Conservation (phyloP, 1,140 invertebrate genomes). For the Tenebrio molitor region DNA sequence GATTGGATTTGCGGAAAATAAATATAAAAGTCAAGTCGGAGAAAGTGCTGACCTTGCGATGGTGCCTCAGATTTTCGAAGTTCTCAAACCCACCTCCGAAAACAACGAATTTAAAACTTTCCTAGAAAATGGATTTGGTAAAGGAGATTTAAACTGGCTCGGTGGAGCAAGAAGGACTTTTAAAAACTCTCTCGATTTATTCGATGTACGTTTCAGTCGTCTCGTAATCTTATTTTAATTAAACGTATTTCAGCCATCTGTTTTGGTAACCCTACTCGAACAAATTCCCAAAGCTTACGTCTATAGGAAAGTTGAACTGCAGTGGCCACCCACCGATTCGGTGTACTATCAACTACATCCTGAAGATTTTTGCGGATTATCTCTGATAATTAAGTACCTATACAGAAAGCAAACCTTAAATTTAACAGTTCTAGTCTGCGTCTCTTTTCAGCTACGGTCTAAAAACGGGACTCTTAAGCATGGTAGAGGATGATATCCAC, state of each 20-base stretch:
- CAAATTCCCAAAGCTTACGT: conserved; percentile 39
- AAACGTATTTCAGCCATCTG: conserved; percentile 18
- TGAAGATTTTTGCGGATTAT: conserved; percentile 43
- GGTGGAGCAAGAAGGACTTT: not conserved
- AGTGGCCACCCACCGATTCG: conserved; percentile 41
- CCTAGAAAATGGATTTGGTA: not conserved
- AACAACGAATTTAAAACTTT: not conserved
- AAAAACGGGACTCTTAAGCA: conserved; percentile 38
- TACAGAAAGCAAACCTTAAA: not conserved
- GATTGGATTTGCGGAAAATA: conserved; percentile 16
- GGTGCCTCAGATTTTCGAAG: not conserved
- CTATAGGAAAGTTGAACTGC: conserved; percentile 31
- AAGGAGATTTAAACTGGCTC: conserved; percentile 15
- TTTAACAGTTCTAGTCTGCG: not conserved
- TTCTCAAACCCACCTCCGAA: not conserved
- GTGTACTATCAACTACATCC: conserved; percentile 36
- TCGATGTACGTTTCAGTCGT: conserved; percentile 7
- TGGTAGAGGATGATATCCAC: not conserved
- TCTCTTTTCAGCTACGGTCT: conserved; percentile 45
- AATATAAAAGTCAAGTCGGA: not conserved
- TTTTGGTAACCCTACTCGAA: conserved; percentile 43
- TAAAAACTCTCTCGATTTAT: conserved; percentile 6
- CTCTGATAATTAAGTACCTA: conserved; percentile 41
- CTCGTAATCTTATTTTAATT: not conserved
- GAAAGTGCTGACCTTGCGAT: not conserved